Percentiles rank a stretch among this genome's conserved stretches.
Conservation (phyloP, 2,888 invertebrate species). For the Esperia sulphurella region DNA sequence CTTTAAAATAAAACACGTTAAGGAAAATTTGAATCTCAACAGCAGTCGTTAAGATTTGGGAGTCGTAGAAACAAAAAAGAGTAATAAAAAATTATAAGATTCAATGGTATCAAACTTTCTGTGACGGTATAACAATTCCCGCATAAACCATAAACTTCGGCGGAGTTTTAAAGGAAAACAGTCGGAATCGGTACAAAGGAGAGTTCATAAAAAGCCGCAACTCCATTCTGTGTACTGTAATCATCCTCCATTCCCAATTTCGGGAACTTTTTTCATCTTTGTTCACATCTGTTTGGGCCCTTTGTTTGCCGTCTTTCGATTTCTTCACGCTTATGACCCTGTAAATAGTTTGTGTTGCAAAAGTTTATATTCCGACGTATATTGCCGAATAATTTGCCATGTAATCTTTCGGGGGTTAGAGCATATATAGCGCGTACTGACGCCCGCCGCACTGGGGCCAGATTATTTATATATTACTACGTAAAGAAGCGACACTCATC, state of each 20-base stretch:
- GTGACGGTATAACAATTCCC: slow-evolving; percentile 44
- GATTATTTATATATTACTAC: too few species aligned
- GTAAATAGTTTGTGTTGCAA: slow-evolving; percentile 5
- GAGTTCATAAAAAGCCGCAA: slow-evolving; percentile 71
- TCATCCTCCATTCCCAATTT: slow-evolving; percentile 70
- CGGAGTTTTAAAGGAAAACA: slow-evolving; percentile 57
- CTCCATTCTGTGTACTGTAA: slow-evolving; percentile 74
- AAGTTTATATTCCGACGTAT: neutral
- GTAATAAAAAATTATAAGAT: slow-evolving; percentile 54
- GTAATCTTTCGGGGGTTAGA: too few species aligned
- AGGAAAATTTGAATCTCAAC: neutral
- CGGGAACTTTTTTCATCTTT: slow-evolving; percentile 75
- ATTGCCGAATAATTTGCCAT: neutral
- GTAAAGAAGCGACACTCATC: too few species aligned
- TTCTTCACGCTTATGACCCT: slow-evolving; percentile 34
- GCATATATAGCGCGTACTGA: too few species aligned
- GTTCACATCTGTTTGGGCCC: slow-evolving; percentile 69
- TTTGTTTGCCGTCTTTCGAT: slow-evolving; percentile 53
- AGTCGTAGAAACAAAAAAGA: slow-evolving; percentile 9
- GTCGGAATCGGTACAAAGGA: slow-evolving; percentile 62
- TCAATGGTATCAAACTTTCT: slow-evolving; percentile 56
- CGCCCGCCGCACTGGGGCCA: too few species aligned
- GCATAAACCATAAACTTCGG: slow-evolving; percentile 50
- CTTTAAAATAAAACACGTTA: too few species aligned
- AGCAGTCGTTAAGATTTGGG: neutral